Conservation (phyloP, 2,113 vertebrate species). For the Coryphaenoides rupestris region DNA sequence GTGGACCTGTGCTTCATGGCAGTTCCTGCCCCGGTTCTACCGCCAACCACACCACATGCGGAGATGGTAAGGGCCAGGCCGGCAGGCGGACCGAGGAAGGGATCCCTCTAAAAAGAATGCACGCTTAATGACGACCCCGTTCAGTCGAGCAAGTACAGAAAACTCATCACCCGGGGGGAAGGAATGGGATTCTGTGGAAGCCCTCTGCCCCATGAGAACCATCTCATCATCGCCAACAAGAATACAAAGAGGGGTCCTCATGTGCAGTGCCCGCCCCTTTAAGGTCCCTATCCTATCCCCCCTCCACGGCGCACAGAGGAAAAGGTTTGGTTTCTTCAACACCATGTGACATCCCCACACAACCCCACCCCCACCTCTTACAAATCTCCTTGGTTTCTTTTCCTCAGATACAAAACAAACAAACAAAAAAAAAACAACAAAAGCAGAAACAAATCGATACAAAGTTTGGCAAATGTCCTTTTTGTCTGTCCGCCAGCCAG, state of each 20-base stretch:
- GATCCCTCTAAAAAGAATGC: constrained; percentile 38
- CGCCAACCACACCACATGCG: constrained; percentile 28
- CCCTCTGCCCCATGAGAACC: constrained; percentile 48
- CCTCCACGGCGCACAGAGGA: constrained; percentile 17
- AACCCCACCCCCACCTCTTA: constrained; percentile 55
- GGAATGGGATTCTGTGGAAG: constrained; percentile 37
- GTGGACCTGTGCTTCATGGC: constrained; percentile 58
- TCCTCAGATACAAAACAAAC: constrained; percentile 61
- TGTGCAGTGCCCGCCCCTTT: constrained; percentile 42
- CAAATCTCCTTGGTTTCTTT: constrained; percentile 28
- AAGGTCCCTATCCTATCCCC: background rate
- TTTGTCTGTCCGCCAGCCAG: constrained; percentile 26
- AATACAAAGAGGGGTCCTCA: constrained; percentile 50
- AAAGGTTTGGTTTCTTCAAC: constrained; percentile 44
- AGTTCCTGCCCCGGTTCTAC: constrained; percentile 48
- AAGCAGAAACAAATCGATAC: too few species aligned
- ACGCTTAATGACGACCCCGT: constrained; percentile 40
- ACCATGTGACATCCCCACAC: constrained; percentile 44
- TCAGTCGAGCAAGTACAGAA: constrained; percentile 37
- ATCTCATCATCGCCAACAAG: constrained; percentile 56
- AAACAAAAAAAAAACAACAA: background rate
- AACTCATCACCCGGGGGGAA: constrained; percentile 40
- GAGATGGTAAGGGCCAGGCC: constrained; percentile 50
- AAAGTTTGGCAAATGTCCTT: too few species aligned
- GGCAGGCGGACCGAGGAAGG: constrained; percentile 33